These are phyloP conservation scores for Craniophora ligustri DNA, from an alignment of 2,888 invertebrate species.

Conservation along the genomic window DNA sequence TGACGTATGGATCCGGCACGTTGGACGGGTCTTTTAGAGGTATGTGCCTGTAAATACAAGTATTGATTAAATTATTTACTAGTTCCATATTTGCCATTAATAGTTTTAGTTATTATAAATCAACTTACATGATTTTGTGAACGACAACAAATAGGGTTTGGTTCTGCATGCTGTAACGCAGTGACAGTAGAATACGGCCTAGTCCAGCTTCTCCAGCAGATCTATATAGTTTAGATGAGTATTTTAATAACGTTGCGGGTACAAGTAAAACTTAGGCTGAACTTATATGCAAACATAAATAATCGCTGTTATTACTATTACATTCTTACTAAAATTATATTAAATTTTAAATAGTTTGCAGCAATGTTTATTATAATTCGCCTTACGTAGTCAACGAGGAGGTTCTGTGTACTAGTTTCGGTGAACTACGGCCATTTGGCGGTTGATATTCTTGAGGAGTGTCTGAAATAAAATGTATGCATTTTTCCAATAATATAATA, in stretches of 20 bases:
- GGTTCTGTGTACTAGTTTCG: slow-evolving; percentile 89
- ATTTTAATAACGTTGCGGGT: background rate
- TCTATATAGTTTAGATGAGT: slow-evolving; percentile 67
- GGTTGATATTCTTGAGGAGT: slow-evolving; percentile 71
- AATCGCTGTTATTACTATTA: too few relatives aligned
- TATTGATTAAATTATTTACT: background rate
- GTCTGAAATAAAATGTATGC: slow-evolving; percentile 66
- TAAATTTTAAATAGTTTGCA: background rate
- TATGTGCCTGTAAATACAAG: slow-evolving; percentile 89
- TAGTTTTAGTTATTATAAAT: background rate
- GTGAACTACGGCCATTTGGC: slow-evolving; percentile 67
- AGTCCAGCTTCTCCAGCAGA: slow-evolving; percentile 92
- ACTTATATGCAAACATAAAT: too few relatives aligned
- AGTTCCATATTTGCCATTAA: too few relatives aligned
- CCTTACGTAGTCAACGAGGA: slow-evolving; percentile 88
- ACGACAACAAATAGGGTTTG: slow-evolving; percentile 95
- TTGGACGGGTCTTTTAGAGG: slow-evolving; percentile 94
- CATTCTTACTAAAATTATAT: too few relatives aligned
- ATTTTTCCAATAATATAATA: too few relatives aligned
- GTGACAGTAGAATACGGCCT: slow-evolving; percentile 94
- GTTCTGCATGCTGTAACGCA: slow-evolving; percentile 94
- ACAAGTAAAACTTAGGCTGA: too few relatives aligned
- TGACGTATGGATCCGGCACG: slow-evolving; percentile 97
- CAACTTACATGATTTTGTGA: slow-evolving; percentile 95
- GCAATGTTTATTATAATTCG: background rate